Percentiles rank a stretch among this genome's conserved stretches.
Evolutionary conservation across 2,888 invertebrate species (phyloP).

Genomic region (Heliconius hortense): DNA sequence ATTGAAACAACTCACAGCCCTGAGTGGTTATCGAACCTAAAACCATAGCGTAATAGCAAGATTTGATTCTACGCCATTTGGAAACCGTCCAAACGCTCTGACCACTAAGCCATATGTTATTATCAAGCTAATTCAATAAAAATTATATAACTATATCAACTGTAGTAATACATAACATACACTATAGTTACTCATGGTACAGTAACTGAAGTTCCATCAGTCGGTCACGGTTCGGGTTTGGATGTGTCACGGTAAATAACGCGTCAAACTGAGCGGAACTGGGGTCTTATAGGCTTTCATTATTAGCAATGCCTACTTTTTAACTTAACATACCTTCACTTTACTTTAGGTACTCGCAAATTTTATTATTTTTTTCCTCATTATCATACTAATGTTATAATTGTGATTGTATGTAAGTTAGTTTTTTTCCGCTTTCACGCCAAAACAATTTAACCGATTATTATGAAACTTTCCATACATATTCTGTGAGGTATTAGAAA

Average conservation of each 20-base stretch:
- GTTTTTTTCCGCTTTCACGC: too few species aligned
- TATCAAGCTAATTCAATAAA: too few species aligned
- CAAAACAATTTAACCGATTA: too few species aligned
- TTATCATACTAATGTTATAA: not conserved
- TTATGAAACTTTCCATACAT: too few species aligned
- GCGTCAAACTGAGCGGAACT: slow-evolving; percentile 25
- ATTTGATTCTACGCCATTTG: too few species aligned
- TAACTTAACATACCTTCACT: not conserved
- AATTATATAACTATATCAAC: not conserved
- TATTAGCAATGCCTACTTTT: slow-evolving; percentile 12
- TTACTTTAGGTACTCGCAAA: not conserved
- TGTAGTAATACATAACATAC: not conserved
- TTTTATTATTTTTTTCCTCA: not conserved
- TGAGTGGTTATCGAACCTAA: too few species aligned
- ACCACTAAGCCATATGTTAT: too few species aligned
- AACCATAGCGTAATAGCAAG: too few species aligned
- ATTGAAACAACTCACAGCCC: too few species aligned
- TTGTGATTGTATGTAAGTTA: too few species aligned
- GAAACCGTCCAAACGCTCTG: too few species aligned
- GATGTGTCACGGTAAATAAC: slow-evolving; percentile 36
- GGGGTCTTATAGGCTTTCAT: slow-evolving; percentile 18
- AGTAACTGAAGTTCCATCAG: slow-evolving; percentile 5
- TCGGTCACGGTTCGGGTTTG: slow-evolving; percentile 28
- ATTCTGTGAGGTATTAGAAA: too few species aligned
- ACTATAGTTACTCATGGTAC: slow-evolving; percentile 1